A percentile compares a stretch with the other conserved stretches of the same genome.
Conservation (phyloP, 2,113 vertebrate genomes). For the Gallinago media region DNA sequence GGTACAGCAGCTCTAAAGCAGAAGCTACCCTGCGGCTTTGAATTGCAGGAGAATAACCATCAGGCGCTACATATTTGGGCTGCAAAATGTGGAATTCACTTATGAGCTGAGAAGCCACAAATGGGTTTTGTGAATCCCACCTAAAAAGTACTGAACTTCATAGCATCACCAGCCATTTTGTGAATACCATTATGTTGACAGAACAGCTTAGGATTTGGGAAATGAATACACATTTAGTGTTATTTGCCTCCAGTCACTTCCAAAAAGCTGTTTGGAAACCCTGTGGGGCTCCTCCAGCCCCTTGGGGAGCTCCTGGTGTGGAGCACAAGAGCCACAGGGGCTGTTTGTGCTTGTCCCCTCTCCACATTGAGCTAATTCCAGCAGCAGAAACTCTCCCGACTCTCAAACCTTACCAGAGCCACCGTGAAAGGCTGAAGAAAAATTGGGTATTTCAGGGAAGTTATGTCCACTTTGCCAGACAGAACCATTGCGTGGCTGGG, state of each 20-base stretch:
- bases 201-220: background rate
- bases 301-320: rapidly evolving
- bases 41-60: background rate
- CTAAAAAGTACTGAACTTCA: rapidly evolving
- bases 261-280: rapidly evolving
- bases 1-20: background rate
- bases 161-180: rapidly evolving
- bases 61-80: background rate
- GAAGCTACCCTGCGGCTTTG: background rate
- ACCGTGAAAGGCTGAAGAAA: background rate
- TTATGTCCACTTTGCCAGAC: rapidly evolving
- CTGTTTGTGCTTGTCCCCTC: background rate
- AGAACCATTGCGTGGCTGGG: background rate
- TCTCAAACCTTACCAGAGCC: too few relatives aligned
- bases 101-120: background rate
- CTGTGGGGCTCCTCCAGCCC: background rate
- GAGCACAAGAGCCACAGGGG: rapidly evolving
- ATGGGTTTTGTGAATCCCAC: rapidly evolving
- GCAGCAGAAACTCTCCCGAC: rapidly evolving
- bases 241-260: background rate
- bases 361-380: rapidly evolving
- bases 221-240: rapidly evolving
- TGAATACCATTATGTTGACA: rapidly evolving
- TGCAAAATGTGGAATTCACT: background rate
- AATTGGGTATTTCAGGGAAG: rapidly evolving